Evolutionary conservation across 2,888 invertebrate species (phyloP), one percentile per base, ranked within the genome.

Genomic region (Limnephilus lunatus): DNA sequence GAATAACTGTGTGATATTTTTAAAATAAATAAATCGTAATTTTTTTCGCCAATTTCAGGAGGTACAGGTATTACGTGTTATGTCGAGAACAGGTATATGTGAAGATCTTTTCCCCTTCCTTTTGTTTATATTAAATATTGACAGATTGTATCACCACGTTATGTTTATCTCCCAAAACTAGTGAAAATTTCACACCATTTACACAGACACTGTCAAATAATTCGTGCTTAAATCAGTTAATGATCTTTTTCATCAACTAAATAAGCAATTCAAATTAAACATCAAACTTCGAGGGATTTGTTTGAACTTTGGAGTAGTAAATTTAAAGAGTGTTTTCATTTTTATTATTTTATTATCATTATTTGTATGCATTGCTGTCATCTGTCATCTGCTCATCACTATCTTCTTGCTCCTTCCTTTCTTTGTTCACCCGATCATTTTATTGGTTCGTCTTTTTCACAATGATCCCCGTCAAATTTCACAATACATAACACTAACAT

Each of bases 401-500:
- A 7, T 81, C 39, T 81, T 90, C 81, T 32, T 48, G 87, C 53
- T 92, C 53, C 82, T 86, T 19, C 44, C 48, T 86, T 92, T 30
- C 81, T 80, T 32, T 90, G 81, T 91, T 82, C 87, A 83, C 81
- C 68, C 90, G 86, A 82, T 92, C 88, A 85, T 92, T 88, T 80
- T 39, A 86, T 88, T 83, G 91, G 85, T 89, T 91, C 82, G 80
- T 89, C 85, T 89, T 80, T 83, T 91, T 48, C 91, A 91, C 85
- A 91, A 90, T 90, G 81, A 92, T 90, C 89, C 44, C 81, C 91
- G 15, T 91, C 81, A 25, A 25, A 39, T 90, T 92, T 91, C 93
- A 92, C 93, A 93, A 93, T 92, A 93, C 93, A 93, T 90, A 92
- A 93, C 92, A 92, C 93, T 93, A 93, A 93, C 93, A 93, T 92